Percentiles rank a stretch among this genome's conserved stretches.
These are phyloP conservation scores for Sapajus apella DNA, from an alignment of 2,113 vertebrate genomes.

Conservation along the genomic window DNA sequence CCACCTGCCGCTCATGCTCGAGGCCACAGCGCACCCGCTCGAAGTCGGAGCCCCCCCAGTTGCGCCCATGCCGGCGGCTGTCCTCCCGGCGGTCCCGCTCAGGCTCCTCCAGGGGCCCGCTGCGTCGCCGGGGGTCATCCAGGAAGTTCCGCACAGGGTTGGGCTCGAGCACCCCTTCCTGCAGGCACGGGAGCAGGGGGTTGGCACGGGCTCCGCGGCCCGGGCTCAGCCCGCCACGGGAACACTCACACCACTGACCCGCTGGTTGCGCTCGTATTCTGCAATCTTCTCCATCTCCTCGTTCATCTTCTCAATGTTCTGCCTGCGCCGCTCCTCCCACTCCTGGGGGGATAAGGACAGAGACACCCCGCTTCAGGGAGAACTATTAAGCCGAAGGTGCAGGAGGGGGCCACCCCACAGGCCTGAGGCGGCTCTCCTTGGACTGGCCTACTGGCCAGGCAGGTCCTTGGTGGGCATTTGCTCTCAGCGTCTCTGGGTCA, in stretches of 20 bases:
- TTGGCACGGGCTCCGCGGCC: fast-evolving
- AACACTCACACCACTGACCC: constrained; percentile 78
- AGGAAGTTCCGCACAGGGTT: constrained; percentile 92
- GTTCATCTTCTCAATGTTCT: constrained; percentile 96
- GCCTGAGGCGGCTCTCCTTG: neutral
- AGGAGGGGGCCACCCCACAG: fast-evolving
- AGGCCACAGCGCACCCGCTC: constrained; percentile 91
- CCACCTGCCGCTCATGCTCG: constrained; percentile 89
- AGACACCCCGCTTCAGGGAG: fast-evolving
- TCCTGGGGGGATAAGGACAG: constrained; percentile 81
- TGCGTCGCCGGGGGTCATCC: constrained; percentile 91
- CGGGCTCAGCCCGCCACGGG: fast-evolving
- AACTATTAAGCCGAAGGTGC: fast-evolving
- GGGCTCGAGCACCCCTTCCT: constrained; percentile 89
- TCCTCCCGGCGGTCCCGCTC: constrained; percentile 90
- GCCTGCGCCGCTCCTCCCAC: constrained; percentile 93
- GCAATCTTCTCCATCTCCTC: constrained; percentile 96
- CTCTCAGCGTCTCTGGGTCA: neutral
- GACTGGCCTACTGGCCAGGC: neutral
- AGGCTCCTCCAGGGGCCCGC: constrained; percentile 82
- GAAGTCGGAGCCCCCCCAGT: constrained; percentile 96
- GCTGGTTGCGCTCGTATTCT: constrained; percentile 91
- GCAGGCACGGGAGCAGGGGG: fast-evolving
- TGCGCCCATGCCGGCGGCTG: constrained; percentile 92
- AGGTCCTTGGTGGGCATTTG: neutral